Evolutionary conservation across 1,140 invertebrate genomes (phyloP), one percentile per base, ranked within the genome.

Genomic region (Eupeodes corollae): DNA sequence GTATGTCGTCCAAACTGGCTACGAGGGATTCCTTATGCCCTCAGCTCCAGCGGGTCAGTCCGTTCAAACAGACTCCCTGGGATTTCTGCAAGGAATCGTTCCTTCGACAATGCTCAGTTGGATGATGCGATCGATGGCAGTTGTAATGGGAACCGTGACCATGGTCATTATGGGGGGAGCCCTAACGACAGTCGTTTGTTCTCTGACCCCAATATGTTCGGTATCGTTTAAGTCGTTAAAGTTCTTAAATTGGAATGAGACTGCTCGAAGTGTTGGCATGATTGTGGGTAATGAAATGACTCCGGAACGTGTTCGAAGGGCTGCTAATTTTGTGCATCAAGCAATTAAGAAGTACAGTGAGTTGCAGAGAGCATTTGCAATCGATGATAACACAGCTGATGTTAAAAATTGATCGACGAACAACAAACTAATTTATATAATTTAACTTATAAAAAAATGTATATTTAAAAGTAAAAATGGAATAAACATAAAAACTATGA

Each of bases 311-410:
- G 72, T 84, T 9, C 73, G 76, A n/a, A 65, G 73, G 6, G 75
- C 79, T 0, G 74, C 78, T 0, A 68, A 74, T 14, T 73, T 83
- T 14, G 75, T 84, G 2, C 73, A 75, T 46, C 74, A 72, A 15
- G 81, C 82, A 14, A 72, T 84, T 45, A 72, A 75, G 16, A 82
- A 80, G 57, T 84, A 83, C 58, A 69, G 76, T 32, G 66, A 72
- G 35, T 63, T 79, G 40, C 74, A 79, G 48, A 64, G 53, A 18
- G 30, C 50, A 11, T 18, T 52, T 47, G 60, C 54, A 33, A 12
- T 13, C 37, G 21, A 12, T 33, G 34, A 16, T n/a, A n/a, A n/a
- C n/a, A n/a, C n/a, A n/a, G n/a, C n/a, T n/a, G n/a, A n/a, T n/a
- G n/a, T n/a, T n/a, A n/a, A n/a, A n/a, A n/a, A n/a, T n/a, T n/a